phyloP scores from a whole-genome alignment of 1,140 invertebrate species.

The Scaptomyza hsui region DNA sequence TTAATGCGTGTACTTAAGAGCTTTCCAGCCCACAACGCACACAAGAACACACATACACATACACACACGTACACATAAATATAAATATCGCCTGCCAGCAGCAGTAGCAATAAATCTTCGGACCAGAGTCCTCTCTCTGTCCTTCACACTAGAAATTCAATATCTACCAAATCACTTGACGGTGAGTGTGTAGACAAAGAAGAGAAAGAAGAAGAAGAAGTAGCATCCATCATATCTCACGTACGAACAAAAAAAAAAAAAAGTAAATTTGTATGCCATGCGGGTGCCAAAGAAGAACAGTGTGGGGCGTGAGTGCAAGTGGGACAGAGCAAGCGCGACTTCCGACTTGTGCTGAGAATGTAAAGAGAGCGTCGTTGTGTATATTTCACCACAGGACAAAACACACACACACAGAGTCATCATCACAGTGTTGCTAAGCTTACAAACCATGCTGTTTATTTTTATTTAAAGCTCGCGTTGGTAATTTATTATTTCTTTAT shows the following conservation, averaged over 20 bases:
- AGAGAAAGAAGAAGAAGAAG: conserved; percentile 12
- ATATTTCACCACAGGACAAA: conserved; percentile 25
- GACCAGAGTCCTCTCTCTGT: conserved; percentile 19
- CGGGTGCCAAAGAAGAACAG: conserved; percentile 29
- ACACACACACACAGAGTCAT: not conserved
- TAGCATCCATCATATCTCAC: conserved; percentile 60
- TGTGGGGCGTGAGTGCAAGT: not conserved
- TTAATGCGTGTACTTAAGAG: conserved; percentile 61
- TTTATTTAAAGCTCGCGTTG: conserved; percentile 5
- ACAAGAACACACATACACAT: conserved; percentile 11
- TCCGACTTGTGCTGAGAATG: conserved; percentile 14
- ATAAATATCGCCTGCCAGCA: conserved; percentile 19
- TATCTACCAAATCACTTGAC: conserved; percentile 48
- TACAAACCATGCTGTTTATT: not conserved
- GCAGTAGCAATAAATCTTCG: conserved; percentile 23
- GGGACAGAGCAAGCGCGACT: conserved; percentile 38
- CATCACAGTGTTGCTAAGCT: not conserved
- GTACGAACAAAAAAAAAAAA: conserved; percentile 24
- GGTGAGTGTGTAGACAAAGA: conserved; percentile 24
- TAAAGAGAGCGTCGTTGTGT: not conserved
- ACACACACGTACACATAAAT: conserved; percentile 13
- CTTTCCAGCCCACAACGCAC: conserved; percentile 29
- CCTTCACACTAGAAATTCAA: conserved; percentile 63
- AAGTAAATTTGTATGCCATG: conserved; percentile 53
- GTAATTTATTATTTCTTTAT: conserved; percentile 10